Base-by-base conservation (phyloP, 2,888 invertebrate species). In the Ormia ochracea region DNA sequence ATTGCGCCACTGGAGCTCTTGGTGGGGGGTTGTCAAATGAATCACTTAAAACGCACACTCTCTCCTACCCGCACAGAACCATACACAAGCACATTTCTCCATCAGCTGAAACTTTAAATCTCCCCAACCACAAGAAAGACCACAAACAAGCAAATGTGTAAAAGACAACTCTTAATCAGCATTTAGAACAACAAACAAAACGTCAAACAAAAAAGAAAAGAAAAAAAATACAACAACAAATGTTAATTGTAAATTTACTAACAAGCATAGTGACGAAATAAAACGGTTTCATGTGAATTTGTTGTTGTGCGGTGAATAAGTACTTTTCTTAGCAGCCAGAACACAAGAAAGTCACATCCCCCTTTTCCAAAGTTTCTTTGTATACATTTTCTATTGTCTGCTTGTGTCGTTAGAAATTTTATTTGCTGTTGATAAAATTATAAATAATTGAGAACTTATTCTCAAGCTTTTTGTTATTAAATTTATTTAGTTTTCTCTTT, bases 1-100 rank as follows among this genome's bases (percentile, higher is more conserved):
- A 97, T 97, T 98, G 97, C 97, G 97, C 97, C 97, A 98, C 97
- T 96, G 96, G 96, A 95, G 96, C 96, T 90, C 84, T 85, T 85
- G 83, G 36, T 36, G 82, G 83, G 83, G 81, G 80, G 69, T 70
- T 83, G 86, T 77, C 86, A 84, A 86, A 85, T 83, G 81, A 48
- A 43, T 23, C 69, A 81, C 48, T 82, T 78, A 66, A 85, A 70
- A 59, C 0, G 4, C 17, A n/a, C 28, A 31, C 5, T 10, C 1
- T 7, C 0, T 7, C 1, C 14, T 12, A 5, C 1, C 56, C 38
- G 33, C 17, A 36, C 33, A 31, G 9, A 26, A n/a, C 48, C 19
- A 14, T 14, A 33, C 45, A 4, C 21, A 45, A 10, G 21, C 45
- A 45, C 5, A 45, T 45, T 23, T 17, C 4, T 21, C 14, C 19